Evolutionary conservation across 2,113 vertebrate genomes (phyloP).

Genomic region (Raja brachyura): DNA sequence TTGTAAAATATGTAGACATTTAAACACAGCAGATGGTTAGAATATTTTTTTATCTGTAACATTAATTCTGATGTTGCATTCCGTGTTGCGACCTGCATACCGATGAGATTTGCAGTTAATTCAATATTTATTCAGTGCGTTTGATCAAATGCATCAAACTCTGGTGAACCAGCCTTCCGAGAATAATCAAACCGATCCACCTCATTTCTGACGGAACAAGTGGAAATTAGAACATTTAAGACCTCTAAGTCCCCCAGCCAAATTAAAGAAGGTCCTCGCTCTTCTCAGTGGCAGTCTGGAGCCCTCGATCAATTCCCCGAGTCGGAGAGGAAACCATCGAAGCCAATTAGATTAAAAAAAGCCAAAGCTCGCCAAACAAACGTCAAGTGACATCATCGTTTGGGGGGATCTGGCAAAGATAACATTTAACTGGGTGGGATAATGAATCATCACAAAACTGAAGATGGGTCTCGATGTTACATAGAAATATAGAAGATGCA

Average conservation of each 20-base stretch:
- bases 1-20: slow-evolving; percentile 11
- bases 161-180: background rate
- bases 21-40: slow-evolving; percentile 1
- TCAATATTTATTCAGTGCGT: slow-evolving; percentile 33
- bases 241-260: background rate
- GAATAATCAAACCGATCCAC: background rate
- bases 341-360: slow-evolving; percentile 32
- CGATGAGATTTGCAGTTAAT: slow-evolving; percentile 15
- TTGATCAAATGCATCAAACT: slow-evolving; percentile 29
- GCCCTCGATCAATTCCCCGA: background rate
- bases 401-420: background rate
- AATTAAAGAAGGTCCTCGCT: background rate
- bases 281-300: background rate
- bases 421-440: background rate
- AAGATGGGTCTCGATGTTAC: too few species aligned
- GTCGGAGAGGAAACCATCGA: background rate
- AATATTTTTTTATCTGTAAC: background rate
- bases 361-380: background rate
- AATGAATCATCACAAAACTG: background rate
- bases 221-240: background rate
- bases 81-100: background rate
- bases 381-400: slow-evolving; percentile 18
- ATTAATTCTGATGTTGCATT: slow-evolving; percentile 24
- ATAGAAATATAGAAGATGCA: too few species aligned
- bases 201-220: background rate